Evolutionary conservation across 2,113 vertebrate genomes (phyloP).

Genomic region (Benitochromis conjunctus): DNA sequence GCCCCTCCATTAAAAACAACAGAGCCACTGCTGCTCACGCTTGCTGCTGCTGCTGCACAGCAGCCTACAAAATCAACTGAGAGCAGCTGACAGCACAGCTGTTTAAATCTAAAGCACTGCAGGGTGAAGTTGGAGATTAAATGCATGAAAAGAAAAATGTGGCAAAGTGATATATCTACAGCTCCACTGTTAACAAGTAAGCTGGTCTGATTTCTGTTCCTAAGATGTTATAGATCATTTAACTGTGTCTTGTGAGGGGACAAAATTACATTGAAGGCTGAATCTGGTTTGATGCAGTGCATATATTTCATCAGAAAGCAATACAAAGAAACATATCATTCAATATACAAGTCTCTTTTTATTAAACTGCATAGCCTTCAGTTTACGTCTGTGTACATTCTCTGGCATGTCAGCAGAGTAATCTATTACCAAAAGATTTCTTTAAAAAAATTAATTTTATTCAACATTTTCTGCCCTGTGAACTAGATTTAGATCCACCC

Average conservation of each 20-base stretch:
- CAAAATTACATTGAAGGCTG: not conserved
- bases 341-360: slow-evolving; percentile 20
- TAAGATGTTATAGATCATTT: not conserved
- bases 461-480: not conserved
- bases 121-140: not conserved
- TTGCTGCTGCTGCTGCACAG: slow-evolving; percentile 3
- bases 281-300: not conserved
- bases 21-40: slow-evolving; percentile 54
- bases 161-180: not conserved
- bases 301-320: not conserved
- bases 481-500: not conserved
- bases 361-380: slow-evolving; percentile 18
- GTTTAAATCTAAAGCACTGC: not conserved
- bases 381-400: not conserved
- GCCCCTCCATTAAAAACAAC: slow-evolving; percentile 63
- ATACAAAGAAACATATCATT: not conserved
- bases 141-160: not conserved
- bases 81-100: not conserved
- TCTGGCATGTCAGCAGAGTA: not conserved
- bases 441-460: not conserved
- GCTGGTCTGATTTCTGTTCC: not conserved
- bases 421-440: not conserved
- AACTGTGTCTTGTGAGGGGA: not conserved
- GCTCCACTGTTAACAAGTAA: not conserved
- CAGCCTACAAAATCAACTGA: slow-evolving; percentile 29